Evolutionary conservation across 2,888 invertebrate genomes (phyloP).

Genomic region (Vanessa cardui): DNA sequence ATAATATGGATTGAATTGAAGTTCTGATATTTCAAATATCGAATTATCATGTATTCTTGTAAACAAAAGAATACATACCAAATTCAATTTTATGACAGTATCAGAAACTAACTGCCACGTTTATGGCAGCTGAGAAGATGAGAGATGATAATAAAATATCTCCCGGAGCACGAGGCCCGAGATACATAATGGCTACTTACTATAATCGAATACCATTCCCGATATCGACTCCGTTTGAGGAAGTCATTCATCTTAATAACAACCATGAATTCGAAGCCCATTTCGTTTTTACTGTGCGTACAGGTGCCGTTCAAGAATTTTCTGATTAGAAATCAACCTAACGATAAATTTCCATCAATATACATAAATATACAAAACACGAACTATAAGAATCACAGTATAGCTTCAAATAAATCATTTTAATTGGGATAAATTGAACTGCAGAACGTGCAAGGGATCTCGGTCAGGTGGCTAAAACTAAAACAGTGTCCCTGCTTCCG

Average conservation of each 20-base stretch:
- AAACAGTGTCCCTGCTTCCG: constrained; percentile 48
- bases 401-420: neutral
- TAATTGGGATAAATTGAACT: neutral
- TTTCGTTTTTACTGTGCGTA: constrained; percentile 23
- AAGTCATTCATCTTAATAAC: constrained; percentile 38
- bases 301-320: constrained; percentile 16
- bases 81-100: constrained; percentile 7
- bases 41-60: too few species aligned
- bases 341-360: neutral
- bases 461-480: constrained; percentile 49
- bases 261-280: constrained; percentile 28
- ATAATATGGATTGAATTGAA: too few species aligned
- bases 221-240: constrained; percentile 37
- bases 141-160: constrained; percentile 35
- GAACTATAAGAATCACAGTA: neutral
- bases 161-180: constrained; percentile 23
- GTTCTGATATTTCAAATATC: too few species aligned
- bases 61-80: too few species aligned
- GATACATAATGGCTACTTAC: constrained; percentile 37
- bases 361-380: neutral
- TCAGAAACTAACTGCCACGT: constrained; percentile 14
- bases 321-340: neutral
- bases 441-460: constrained; percentile 18
- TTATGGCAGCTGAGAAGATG: constrained; percentile 11
- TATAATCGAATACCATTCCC: constrained; percentile 39